Evolutionary conservation across 1,140 invertebrate species (phyloP).

Genomic region (Rhopalosiphum maidis): DNA sequence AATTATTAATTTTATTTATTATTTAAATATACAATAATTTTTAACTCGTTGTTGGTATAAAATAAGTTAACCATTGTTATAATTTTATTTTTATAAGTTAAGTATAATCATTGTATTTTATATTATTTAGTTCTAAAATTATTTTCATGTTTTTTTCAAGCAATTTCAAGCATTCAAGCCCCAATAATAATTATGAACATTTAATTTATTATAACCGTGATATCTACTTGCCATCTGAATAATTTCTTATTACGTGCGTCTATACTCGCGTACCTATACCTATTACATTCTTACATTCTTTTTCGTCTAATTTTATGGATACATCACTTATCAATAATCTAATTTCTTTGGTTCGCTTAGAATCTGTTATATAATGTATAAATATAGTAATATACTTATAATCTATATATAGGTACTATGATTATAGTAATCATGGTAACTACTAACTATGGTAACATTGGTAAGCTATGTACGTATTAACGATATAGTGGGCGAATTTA

Average conservation of each 20-base stretch:
- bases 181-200: too few relatives aligned
- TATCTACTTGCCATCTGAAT: neutral
- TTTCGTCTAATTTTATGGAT: neutral
- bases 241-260: neutral
- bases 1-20: too few relatives aligned
- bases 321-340: neutral
- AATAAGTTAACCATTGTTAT: too few relatives aligned
- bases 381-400: neutral
- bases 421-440: neutral
- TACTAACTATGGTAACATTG: neutral
- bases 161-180: too few relatives aligned
- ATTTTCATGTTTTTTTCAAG: too few relatives aligned
- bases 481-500: neutral
- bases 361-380: neutral
- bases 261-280: neutral
- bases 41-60: too few relatives aligned
- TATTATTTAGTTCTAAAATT: too few relatives aligned
- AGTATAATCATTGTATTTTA: too few relatives aligned
- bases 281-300: neutral
- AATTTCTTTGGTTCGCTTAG: neutral
- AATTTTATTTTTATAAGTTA: too few relatives aligned
- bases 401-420: too few relatives aligned
- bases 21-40: too few relatives aligned
- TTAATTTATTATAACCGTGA: neutral
- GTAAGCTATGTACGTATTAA: neutral